Evolutionary conservation across 2,113 vertebrate genomes (phyloP).

Genomic region (Hyperoodon ampullatus): DNA sequence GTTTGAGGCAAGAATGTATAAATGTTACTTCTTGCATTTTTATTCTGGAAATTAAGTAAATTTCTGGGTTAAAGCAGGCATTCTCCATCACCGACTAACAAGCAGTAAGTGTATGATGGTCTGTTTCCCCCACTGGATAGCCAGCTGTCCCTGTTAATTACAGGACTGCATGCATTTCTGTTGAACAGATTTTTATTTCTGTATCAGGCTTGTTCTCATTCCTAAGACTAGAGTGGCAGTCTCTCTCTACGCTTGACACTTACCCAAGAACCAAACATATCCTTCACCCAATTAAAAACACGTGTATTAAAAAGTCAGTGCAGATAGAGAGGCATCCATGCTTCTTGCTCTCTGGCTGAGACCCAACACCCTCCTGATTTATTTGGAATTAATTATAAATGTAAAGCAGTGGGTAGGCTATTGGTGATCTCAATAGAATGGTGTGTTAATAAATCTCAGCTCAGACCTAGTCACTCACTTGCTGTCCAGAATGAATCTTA

Average conservation of each 20-base stretch:
- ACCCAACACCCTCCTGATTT: conserved; percentile 31
- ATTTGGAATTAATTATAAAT: conserved; percentile 61
- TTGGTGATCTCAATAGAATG: conserved; percentile 58
- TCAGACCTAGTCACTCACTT: neutral
- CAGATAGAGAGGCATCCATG: conserved; percentile 49
- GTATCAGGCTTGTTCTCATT: conserved; percentile 57
- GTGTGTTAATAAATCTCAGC: conserved; percentile 52
- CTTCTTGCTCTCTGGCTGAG: conserved; percentile 29
- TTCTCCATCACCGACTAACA: conserved; percentile 9
- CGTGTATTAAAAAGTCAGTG: conserved; percentile 56
- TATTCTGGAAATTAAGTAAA: conserved; percentile 36
- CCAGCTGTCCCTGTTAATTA: conserved; percentile 66
- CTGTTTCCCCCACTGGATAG: neutral
- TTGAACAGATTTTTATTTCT: conserved; percentile 59
- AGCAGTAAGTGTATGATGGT: neutral
- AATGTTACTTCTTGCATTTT: conserved; percentile 42
- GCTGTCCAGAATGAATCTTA: conserved; percentile 48
- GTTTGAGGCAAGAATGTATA: conserved; percentile 25
- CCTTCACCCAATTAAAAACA: conserved; percentile 67
- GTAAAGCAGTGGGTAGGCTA: conserved; percentile 12
- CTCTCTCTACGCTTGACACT: conserved; percentile 45
- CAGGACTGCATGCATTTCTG: conserved; percentile 38
- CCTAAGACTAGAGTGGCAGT: conserved; percentile 49
- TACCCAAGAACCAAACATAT: conserved; percentile 68
- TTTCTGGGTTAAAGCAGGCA: conserved; percentile 1